Percentiles rank a stretch among this genome's conserved stretches.
Evolutionary conservation across 2,797 vertebrate genomes (phyloP).

Genomic region (Myotis findleyi): DNA sequence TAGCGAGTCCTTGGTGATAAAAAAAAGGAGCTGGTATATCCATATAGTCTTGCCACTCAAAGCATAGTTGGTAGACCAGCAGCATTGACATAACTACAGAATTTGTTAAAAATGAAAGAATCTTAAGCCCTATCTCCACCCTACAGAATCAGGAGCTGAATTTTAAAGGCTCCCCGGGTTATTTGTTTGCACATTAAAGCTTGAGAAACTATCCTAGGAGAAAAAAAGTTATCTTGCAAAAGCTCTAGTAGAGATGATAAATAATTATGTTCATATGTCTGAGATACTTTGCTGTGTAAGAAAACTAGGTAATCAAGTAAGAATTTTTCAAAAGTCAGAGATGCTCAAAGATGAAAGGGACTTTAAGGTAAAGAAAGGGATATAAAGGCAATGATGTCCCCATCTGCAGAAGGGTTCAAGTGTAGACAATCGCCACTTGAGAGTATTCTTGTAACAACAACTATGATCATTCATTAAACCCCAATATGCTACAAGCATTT

Average conservation of each 20-base stretch:
- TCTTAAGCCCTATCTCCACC: neutral
- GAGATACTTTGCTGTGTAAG: neutral
- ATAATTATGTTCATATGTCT: neutral
- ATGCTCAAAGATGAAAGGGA: neutral
- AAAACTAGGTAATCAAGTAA: slow-evolving; percentile 20
- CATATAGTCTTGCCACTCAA: neutral
- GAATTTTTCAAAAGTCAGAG: neutral
- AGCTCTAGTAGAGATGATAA: neutral
- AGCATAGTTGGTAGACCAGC: neutral
- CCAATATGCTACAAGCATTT: neutral
- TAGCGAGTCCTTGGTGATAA: neutral
- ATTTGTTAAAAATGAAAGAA: neutral
- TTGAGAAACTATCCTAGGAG: neutral
- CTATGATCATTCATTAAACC: neutral
- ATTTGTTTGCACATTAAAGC: neutral
- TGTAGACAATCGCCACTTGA: neutral
- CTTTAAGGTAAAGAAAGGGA: neutral
- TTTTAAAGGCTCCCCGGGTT: neutral
- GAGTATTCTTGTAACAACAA: neutral
- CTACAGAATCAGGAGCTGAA: neutral
- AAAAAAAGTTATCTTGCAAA: neutral
- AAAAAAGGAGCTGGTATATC: neutral
- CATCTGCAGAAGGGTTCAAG: neutral
- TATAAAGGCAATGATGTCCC: neutral
- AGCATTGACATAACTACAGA: neutral